A percentile compares a stretch with the other conserved stretches of the same genome.
Evolutionary conservation across 2,888 invertebrate genomes (phyloP).

Genomic region (Diabrotica balteata): DNA sequence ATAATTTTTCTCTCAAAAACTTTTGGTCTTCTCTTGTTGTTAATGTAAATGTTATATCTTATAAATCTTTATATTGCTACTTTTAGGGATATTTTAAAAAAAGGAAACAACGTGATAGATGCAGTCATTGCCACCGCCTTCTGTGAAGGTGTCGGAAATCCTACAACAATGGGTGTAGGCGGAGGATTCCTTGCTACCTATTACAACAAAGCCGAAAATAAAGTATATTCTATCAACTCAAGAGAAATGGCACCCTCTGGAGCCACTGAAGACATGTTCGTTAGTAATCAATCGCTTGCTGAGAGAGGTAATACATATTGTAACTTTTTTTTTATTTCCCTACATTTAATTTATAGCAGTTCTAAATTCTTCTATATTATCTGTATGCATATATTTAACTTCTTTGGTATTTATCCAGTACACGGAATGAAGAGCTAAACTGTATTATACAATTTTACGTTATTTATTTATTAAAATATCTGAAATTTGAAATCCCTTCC

Average conservation of each 20-base stretch:
- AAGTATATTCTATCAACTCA: slow-evolving; percentile 72
- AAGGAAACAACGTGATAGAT: slow-evolving; percentile 82
- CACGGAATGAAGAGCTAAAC: too few relatives aligned
- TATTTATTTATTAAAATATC: too few relatives aligned
- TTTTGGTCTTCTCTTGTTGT: too few relatives aligned
- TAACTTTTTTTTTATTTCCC: too few relatives aligned
- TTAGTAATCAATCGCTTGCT: slow-evolving; percentile 30
- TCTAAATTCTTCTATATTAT: too few relatives aligned
- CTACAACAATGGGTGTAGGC: slow-evolving; percentile 88
- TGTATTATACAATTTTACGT: too few relatives aligned
- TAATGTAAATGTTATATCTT: too few relatives aligned
- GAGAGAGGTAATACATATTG: slow-evolving; percentile 30
- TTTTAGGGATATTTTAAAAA: slow-evolving; percentile 70
- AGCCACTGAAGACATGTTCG: slow-evolving; percentile 73
- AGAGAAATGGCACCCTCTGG: slow-evolving; percentile 78
- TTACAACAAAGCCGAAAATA: slow-evolving; percentile 70
- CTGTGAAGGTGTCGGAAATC: slow-evolving; percentile 84
- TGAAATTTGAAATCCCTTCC: too few relatives aligned
- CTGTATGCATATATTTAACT: too few relatives aligned
- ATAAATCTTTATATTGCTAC: not conserved
- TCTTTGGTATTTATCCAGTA: too few relatives aligned
- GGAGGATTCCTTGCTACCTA: slow-evolving; percentile 89
- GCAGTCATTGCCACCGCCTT: slow-evolving; percentile 85
- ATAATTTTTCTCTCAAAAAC: too few relatives aligned
- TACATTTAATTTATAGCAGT: too few relatives aligned